Base-by-base conservation (phyloP, 2,888 invertebrate species). In the Piscicola geometra region DNA sequence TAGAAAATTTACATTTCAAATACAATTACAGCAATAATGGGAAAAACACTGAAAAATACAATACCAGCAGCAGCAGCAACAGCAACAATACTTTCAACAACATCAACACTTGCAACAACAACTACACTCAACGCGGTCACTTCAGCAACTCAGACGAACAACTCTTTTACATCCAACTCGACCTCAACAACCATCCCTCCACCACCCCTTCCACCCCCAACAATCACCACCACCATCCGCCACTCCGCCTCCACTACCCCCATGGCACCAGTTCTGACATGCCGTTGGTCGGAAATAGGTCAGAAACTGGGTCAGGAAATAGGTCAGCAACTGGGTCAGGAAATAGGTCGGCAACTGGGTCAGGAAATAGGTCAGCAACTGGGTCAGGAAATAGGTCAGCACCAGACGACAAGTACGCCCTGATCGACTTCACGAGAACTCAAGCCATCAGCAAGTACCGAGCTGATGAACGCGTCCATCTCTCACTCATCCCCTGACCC, bases 361-460 rank as follows among this genome's bases (percentile, higher is more conserved):
- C 33, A 2, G 67, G 33, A 32, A 67, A 32, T 32, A 67, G 33
- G 35, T 25, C 21, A 5, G 18, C n/a, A 9, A n/a, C n/a, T n/a
- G n/a, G n/a, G n/a, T 1, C 56, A 18, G n/a, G 56, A 1, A 60
- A n/a, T 1, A 15, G 33, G n/a, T 33, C 35, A 1, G 21, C 50
- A 21, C 18, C 25, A 3, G 32, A 32, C 1, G 82, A 84, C 68
- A 91, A 92, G 71, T 95, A 94, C 83, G 93, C 93, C 12, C 92
- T 92, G 0, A 97, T 96, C 81, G 96, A 96, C 87, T 95, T 96
- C 86, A 91, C 94, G 82, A 93, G 92, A 87, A 96, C 96, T 0
- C 91, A 91, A 75, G 95, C 95, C 32, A 88, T 96, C 36, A 64
- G 66, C 52, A 25, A 52, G 78, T 3, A 79, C 78, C 35, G 77